Percentiles rank a stretch among this genome's conserved stretches.
Evolutionary conservation across 35 echinoderm and acorn worm species (phyloP).

Genomic region (Acanthaster planci): DNA sequence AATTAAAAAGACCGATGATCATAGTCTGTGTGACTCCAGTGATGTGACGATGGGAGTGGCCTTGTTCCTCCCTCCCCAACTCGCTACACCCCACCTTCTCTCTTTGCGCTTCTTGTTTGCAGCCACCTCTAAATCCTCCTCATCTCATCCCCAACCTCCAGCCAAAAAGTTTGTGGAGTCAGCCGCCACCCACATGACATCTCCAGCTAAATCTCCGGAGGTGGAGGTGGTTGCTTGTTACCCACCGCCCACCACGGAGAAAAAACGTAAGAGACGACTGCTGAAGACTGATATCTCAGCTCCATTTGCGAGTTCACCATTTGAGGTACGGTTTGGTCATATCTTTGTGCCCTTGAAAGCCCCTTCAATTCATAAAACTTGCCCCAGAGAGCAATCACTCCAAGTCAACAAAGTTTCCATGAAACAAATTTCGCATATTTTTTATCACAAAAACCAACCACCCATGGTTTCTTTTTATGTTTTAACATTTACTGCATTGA

Average conservation of each 20-base stretch:
- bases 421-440: background rate
- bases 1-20: background rate
- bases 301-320: constrained; percentile 80
- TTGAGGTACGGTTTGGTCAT: constrained; percentile 65
- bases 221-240: background rate
- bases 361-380: too few relatives aligned
- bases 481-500: background rate
- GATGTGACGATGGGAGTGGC: background rate
- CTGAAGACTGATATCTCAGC: constrained; percentile 90
- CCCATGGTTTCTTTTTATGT: too few relatives aligned
- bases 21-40: background rate
- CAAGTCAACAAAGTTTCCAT: too few relatives aligned
- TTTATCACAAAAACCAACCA: background rate
- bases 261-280: constrained; percentile 72
- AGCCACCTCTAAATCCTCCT: background rate
- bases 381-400: too few relatives aligned
- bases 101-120: background rate
- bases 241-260: constrained; percentile 5
- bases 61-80: background rate
- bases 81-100: constrained; percentile 11
- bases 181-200: constrained; percentile 31
- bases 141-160: constrained; percentile 36
- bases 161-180: constrained; percentile 77
- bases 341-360: too few relatives aligned
- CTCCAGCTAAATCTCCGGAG: constrained; percentile 53